Evolutionary conservation across 2,888 invertebrate genomes (phyloP).

Genomic region (Acleris sparsana): DNA sequence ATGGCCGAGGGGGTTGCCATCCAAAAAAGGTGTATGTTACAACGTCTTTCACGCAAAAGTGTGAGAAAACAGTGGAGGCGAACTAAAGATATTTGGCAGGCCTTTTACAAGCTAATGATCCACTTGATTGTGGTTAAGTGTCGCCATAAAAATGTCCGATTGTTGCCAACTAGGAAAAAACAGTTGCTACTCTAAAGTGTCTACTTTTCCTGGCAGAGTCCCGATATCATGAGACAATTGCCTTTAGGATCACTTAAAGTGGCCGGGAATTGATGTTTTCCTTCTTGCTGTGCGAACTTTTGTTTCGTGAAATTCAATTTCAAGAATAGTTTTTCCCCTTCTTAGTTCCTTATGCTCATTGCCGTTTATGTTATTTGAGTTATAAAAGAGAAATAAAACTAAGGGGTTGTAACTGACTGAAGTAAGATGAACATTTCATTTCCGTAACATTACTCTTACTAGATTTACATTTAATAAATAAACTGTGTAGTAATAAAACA

Average conservation of each 20-base stretch:
- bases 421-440: conserved; percentile 19
- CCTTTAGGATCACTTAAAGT: conserved; percentile 72
- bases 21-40: conserved; percentile 74
- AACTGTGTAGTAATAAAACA: no score
- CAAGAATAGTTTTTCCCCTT: conserved; percentile 37
- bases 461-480: no score
- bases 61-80: conserved; percentile 71
- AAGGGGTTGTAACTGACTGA: conserved; percentile 19
- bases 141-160: conserved; percentile 78
- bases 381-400: conserved; percentile 36
- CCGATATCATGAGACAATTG: conserved; percentile 77
- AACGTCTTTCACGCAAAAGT: conserved; percentile 70
- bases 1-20: conserved; percentile 52
- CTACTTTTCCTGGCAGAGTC: conserved; percentile 77
- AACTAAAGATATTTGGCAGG: conserved; percentile 81
- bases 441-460: not conserved
- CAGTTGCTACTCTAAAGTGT: conserved; percentile 75
- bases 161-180: conserved; percentile 81
- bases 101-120: conserved; percentile 80
- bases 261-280: conserved; percentile 69
- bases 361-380: conserved; percentile 37
- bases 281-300: conserved; percentile 57
- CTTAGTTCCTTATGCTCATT: conserved; percentile 33
- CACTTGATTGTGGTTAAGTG: conserved; percentile 82
- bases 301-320: conserved; percentile 49